Conservation (phyloP, 2,113 vertebrate species). For the Bos taurus region ARS-UCD2.0 NC_037339.1:25987501-25988000, state of each 20-base stretch:
- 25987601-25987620: conserved; percentile 16
- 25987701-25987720: conserved; percentile 43
- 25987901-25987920: not conserved
- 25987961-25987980: not conserved
- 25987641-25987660: conserved; percentile 29
- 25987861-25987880: not conserved
- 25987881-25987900: not conserved
- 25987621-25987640: conserved; percentile 37
- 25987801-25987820: not conserved
- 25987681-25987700: conserved; percentile 24
- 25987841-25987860: not conserved
- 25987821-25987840: not conserved
- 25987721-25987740: conserved; percentile 27
- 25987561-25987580: not conserved
- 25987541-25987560: not conserved
- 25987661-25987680: conserved; percentile 54
- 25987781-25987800: not conserved
- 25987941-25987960: not conserved
- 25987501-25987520: not conserved
- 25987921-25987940: not conserved
- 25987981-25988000: not conserved
- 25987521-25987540: not conserved
- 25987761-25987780: not conserved
- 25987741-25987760: conserved; percentile 1
- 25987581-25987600: not conserved